Evolutionary conservation across 2,113 vertebrate genomes (phyloP).

Genomic region (Dolichallabes microphthalmus): DNA sequence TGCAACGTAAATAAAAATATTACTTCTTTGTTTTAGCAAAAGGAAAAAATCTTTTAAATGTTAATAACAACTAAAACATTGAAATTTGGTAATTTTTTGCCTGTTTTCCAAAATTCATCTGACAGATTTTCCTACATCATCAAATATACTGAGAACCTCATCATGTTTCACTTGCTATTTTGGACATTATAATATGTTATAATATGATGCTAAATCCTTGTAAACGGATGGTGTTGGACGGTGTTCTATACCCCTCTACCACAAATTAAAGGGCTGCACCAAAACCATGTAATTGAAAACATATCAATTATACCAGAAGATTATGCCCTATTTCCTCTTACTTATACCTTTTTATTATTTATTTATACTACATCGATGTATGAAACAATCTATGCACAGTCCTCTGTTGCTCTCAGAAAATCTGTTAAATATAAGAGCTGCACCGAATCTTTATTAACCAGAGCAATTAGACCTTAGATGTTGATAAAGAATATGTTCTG

Average conservation of each 20-base stretch:
- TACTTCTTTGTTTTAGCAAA: neutral
- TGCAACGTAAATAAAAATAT: neutral
- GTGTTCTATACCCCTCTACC: neutral
- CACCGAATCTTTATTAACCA: constrained; percentile 5
- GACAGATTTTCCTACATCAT: neutral
- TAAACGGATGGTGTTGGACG: neutral
- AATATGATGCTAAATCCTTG: neutral
- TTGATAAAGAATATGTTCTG: constrained; percentile 2
- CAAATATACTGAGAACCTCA: neutral
- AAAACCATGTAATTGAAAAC: neutral
- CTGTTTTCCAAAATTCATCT: neutral
- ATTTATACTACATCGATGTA: neutral
- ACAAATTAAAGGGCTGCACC: constrained; percentile 19
- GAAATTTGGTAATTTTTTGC: neutral
- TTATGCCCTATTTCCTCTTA: constrained; percentile 33
- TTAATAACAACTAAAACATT: no score
- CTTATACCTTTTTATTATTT: constrained; percentile 10
- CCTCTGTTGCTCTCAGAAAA: constrained; percentile 15
- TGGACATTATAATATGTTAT: no score
- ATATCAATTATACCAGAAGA: constrained; percentile 3
- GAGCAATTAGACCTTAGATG: constrained; percentile 12
- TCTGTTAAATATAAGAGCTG: constrained; percentile 8
- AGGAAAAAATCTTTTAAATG: no score
- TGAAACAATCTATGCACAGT: neutral
- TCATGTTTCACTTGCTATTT: no score